Evolutionary conservation across 1,140 invertebrate genomes (phyloP).

Genomic region (Zaprionus africanus): DNA sequence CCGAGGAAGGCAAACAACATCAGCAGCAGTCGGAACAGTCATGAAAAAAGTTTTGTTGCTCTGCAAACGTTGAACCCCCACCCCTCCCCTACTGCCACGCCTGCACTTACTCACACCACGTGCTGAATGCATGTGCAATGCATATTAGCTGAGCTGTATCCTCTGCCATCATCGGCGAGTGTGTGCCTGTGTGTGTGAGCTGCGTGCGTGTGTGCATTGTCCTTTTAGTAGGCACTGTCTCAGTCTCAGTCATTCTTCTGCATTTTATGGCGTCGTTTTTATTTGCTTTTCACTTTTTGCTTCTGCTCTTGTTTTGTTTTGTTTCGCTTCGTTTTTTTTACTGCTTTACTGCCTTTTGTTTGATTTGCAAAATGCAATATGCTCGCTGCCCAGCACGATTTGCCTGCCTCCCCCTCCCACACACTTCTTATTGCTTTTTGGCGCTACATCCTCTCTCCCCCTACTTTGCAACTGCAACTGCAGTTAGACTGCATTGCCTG

Average conservation of each 20-base stretch:
- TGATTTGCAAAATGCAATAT: conserved; percentile 82
- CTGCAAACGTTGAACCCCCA: conserved; percentile 13
- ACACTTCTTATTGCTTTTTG: conserved; percentile 25
- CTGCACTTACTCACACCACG: conserved; percentile 23
- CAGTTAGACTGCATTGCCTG: conserved; percentile 26
- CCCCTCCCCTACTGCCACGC: conserved; percentile 1
- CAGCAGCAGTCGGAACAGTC: conserved; percentile 70
- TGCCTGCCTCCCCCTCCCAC: conserved; percentile 2
- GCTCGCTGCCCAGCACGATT: conserved; percentile 57
- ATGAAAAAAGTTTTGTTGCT: conserved; percentile 72
- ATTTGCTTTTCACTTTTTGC: conserved; percentile 17
- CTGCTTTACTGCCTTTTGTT: conserved; percentile 67
- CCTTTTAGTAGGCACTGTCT: conserved; percentile 60
- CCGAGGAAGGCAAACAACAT: conserved; percentile 31
- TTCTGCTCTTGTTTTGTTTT: conserved; percentile 35
- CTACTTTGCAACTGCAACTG: conserved; percentile 2
- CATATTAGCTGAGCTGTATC: conserved; percentile 60
- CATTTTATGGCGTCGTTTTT: conserved; percentile 46
- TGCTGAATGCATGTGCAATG: conserved; percentile 71
- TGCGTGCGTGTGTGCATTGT: conserved; percentile 61
- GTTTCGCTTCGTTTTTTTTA: conserved; percentile 19
- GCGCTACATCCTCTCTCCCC: neutral
- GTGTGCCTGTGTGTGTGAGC: conserved; percentile 36
- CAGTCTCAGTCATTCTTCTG: conserved; percentile 49
- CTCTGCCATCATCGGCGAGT: neutral